Base-by-base conservation (phyloP, 2,888 invertebrate species). In the Carpatolechia fugitivella region DNA sequence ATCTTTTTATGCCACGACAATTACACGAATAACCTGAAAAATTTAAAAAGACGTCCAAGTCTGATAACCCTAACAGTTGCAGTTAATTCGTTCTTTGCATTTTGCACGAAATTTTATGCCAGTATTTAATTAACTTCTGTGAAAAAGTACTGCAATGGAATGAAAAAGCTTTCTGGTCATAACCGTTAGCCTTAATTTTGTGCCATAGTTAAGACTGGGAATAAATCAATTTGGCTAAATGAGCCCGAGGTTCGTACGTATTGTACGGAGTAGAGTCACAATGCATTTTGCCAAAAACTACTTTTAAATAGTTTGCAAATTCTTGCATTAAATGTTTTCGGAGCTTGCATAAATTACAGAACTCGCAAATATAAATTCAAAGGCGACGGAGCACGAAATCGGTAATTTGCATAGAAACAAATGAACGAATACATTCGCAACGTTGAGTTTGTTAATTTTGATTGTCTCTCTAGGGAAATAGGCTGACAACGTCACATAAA, bases 61-160 rank as follows among this genome's bases (percentile, higher is more conserved):
- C 65, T 52, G 66, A 61, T 61, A 70, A 63, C 68, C 69, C 66
- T 66, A 58, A 52, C 59, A 61, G 57, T 62, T 54, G 66, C 61
- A 70, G 68, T 71, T 69, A 70, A 70, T 72, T 69, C 66, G 65
- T 62, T 64, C 62, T 60, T 80, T 80, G 84, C 82, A 83, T 80
- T 82, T 81, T 73, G 78, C 84, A 85, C 78, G 83, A 81, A 76
- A 78, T 81, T 80, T 77, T 72, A 70, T 74, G 65, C 66, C 65
- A 62, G 76, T 74, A 82, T 81, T 86, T 82, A 84, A 84, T 84
- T 82, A 84, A 67, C 60, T 76, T 75, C 73, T 66, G 69, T 68
- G 76, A 76, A 79, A 79, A 78, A 71, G 68, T 68, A 74, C 72
- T 69, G 76, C 76, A 72, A 71, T 66, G 63, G 61, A 62, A 67